phyloP scores from a whole-genome alignment of 1,140 invertebrate species.

The Tribolium madens region DNA sequence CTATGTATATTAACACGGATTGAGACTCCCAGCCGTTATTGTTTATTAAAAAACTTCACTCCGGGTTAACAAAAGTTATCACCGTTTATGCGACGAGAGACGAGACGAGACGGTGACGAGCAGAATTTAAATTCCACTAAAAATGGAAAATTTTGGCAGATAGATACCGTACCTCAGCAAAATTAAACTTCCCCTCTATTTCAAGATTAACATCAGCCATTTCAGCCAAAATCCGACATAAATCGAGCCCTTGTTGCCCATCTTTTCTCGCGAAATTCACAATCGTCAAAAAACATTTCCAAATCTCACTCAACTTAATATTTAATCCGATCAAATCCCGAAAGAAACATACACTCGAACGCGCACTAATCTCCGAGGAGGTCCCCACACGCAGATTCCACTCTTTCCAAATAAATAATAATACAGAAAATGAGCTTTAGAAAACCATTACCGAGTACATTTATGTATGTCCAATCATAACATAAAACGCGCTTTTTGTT shows the following conservation, averaged over 20 bases:
- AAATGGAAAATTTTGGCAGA: conserved; percentile 26
- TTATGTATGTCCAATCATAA: too few relatives aligned
- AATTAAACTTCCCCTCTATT: conserved; percentile 11
- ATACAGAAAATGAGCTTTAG: too few relatives aligned
- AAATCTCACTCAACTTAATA: too few relatives aligned
- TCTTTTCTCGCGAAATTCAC: neutral
- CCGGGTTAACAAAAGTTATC: conserved; percentile 37
- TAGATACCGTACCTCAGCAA: conserved; percentile 1
- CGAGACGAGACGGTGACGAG: conserved; percentile 13
- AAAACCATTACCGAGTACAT: too few relatives aligned
- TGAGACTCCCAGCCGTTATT: conserved; percentile 28
- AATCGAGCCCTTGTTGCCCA: conserved; percentile 15
- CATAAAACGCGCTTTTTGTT: too few relatives aligned
- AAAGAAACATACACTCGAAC: too few relatives aligned
- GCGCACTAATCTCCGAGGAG: too few relatives aligned
- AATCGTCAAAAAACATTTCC: conserved; percentile 28
- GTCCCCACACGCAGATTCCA: too few relatives aligned
- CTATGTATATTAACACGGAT: conserved; percentile 33
- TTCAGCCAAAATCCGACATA: neutral
- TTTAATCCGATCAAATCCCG: too few relatives aligned
- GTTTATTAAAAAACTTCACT: conserved; percentile 23
- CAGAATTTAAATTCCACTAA: conserved; percentile 29
- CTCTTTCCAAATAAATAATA: too few relatives aligned
- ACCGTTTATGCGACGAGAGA: conserved; percentile 12
- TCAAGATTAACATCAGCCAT: conserved; percentile 13